Evolutionary conservation across 2,797 vertebrate genomes (phyloP).

Genomic region (Oreonectes daqikongensis): DNA sequence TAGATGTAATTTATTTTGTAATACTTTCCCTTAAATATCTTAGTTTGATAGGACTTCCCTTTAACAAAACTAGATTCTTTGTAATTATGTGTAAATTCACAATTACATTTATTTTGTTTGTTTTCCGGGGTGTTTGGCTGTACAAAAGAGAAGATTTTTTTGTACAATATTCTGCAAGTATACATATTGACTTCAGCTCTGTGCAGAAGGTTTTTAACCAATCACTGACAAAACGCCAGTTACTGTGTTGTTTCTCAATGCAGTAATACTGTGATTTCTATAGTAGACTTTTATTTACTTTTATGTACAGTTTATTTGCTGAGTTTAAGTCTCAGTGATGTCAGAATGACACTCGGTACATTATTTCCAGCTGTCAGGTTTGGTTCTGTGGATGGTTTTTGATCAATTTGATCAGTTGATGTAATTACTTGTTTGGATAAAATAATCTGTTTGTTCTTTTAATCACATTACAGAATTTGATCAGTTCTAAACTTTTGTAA

Average conservation of each 20-base stretch:
- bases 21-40: constrained; percentile 47
- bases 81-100: constrained; percentile 44
- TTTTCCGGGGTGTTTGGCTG: constrained; percentile 52
- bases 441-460: constrained; percentile 47
- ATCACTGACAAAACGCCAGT: constrained; percentile 31
- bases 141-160: constrained; percentile 26
- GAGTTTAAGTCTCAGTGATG: not conserved
- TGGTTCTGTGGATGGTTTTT: constrained; percentile 25
- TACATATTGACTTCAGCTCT: constrained; percentile 11
- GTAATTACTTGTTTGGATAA: constrained; percentile 36
- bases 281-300: constrained; percentile 7
- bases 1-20: constrained; percentile 58
- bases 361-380: constrained; percentile 18
- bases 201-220: constrained; percentile 21
- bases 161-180: constrained; percentile 4
- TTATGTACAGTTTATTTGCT: not conserved
- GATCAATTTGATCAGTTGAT: constrained; percentile 4
- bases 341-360: not conserved
- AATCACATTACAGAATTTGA: constrained; percentile 57
- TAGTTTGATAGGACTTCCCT: constrained; percentile 53
- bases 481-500: constrained; percentile 39
- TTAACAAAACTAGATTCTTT: constrained; percentile 47
- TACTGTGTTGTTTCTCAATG: constrained; percentile 28
- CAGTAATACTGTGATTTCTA: constrained; percentile 35
- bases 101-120: constrained; percentile 48